phyloP scores from a whole-genome alignment of 2,797 vertebrate genomes.

The Hozukius guyotensis region DNA sequence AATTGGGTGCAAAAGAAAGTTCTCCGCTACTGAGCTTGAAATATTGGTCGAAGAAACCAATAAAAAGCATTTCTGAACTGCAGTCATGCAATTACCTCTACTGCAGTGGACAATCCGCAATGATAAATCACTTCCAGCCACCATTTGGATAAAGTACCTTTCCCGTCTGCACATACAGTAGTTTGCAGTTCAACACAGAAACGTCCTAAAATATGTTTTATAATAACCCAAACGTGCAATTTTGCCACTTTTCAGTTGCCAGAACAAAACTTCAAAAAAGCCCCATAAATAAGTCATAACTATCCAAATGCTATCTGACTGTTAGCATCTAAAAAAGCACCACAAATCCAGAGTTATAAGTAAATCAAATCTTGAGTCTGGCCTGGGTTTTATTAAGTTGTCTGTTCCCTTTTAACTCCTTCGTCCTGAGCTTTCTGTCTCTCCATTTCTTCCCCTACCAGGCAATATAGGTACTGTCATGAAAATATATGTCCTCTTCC shows the following conservation, averaged over 20 bases:
- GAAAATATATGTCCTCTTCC: constrained; percentile 55
- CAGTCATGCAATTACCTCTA: neutral
- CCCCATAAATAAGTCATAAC: neutral
- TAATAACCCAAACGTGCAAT: neutral
- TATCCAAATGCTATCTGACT: neutral
- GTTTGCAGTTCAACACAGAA: neutral
- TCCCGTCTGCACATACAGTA: neutral
- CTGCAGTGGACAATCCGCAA: neutral
- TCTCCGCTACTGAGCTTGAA: constrained; percentile 5
- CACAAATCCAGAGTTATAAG: neutral
- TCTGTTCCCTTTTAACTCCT: constrained; percentile 17
- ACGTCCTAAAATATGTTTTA: neutral
- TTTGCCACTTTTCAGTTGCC: neutral
- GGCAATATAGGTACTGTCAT: constrained; percentile 43
- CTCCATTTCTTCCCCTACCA: constrained; percentile 10
- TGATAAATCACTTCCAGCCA: constrained; percentile 26
- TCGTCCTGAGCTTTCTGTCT: constrained; percentile 16
- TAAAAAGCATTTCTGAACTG: constrained; percentile 22
- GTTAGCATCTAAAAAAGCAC: neutral
- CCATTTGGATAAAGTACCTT: neutral
- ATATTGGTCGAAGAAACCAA: constrained; percentile 22
- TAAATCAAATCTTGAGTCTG: neutral
- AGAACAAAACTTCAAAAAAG: neutral
- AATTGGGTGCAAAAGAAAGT: constrained; percentile 10
- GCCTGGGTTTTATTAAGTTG: constrained; percentile 11